Base-by-base conservation (phyloP, 2,797 vertebrate species). In the Nasua narica region DNA sequence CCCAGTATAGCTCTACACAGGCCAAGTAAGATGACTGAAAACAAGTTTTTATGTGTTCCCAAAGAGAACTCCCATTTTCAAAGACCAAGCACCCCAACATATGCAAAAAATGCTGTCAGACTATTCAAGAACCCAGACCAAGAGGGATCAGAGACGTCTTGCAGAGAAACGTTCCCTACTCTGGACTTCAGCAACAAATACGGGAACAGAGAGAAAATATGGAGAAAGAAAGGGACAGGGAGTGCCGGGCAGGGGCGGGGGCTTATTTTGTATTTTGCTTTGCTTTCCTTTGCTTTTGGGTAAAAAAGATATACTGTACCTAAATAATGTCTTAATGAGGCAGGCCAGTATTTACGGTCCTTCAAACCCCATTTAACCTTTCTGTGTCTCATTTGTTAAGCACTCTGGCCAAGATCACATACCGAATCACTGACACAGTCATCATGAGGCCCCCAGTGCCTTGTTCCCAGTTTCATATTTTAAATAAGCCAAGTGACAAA, bases 401-500 rank as follows among this genome's bases (percentile, higher is more conserved):
- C 48, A 74, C 92, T 74, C 95, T 95, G 88, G 79, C 96, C 97
- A 98, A 96, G 90, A 96, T 84, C 88, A 95, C 98, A 98, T 98
- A 98, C 95, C 97, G 96, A 95, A 95, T 97, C 95, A 95, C 62
- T 98, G 97, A 98, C 92, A 97, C n/a, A 97, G 90, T 95, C 69
- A 89, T 97, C 95, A 97, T 91, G 85, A 85, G 96, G 92, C 94
- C 97, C 93, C 72, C 62, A 95, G 93, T 79, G 95, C 93, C 90
- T 96, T 54, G 79, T 95, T 98, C 88, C 92, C 93, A 96, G 88
- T 97, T 97, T 96, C 90, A 96, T 91, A 95, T 95, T 97, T 97
- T 94, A 96, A 95, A 94, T 86, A 96, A 97, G 94, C 96, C 96
- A 98, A 97, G 90, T 89, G 92, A 98, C 95, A 98, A 83, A 97